A percentile compares a stretch with the other conserved stretches of the same genome.
phyloP scores from a whole-genome alignment of 1,140 invertebrate genomes.

The Chelonus insularis region DNA sequence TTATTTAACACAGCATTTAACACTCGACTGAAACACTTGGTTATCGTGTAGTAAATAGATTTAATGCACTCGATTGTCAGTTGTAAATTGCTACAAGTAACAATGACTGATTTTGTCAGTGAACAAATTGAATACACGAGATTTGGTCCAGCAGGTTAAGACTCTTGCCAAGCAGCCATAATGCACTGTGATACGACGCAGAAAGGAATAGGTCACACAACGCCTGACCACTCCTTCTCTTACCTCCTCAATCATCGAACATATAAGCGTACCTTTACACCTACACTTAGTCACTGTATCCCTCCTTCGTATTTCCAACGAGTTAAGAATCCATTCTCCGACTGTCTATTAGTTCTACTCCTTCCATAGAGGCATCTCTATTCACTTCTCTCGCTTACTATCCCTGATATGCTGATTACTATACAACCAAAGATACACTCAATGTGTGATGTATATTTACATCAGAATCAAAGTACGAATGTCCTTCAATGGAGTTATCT shows the following conservation, averaged over 20 bases:
- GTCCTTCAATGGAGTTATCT: too few relatives aligned
- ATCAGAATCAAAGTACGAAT: too few relatives aligned
- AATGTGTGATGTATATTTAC: too few relatives aligned
- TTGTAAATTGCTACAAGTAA: not conserved
- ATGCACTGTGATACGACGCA: constrained; percentile 52
- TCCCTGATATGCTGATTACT: too few relatives aligned
- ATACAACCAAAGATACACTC: too few relatives aligned
- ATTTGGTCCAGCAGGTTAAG: constrained; percentile 25
- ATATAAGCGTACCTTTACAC: constrained; percentile 51
- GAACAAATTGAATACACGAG: not conserved
- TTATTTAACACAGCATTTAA: too few relatives aligned
- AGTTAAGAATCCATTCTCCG: constrained; percentile 7
- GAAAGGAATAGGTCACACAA: constrained; percentile 58
- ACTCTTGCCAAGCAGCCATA: constrained; percentile 50
- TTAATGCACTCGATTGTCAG: too few relatives aligned
- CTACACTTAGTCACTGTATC: constrained; percentile 38
- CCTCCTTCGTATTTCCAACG: constrained; percentile 7
- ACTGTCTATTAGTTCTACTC: not conserved
- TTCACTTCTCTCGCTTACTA: too few relatives aligned
- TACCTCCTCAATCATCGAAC: constrained; percentile 33
- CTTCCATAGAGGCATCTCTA: too few relatives aligned
- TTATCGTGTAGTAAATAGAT: too few relatives aligned
- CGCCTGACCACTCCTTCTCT: constrained; percentile 56
- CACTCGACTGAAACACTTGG: too few relatives aligned
- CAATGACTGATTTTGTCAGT: not conserved